Evolutionary conservation across 2,888 invertebrate species (phyloP).

Genomic region (Sarcophaga carnaria): DNA sequence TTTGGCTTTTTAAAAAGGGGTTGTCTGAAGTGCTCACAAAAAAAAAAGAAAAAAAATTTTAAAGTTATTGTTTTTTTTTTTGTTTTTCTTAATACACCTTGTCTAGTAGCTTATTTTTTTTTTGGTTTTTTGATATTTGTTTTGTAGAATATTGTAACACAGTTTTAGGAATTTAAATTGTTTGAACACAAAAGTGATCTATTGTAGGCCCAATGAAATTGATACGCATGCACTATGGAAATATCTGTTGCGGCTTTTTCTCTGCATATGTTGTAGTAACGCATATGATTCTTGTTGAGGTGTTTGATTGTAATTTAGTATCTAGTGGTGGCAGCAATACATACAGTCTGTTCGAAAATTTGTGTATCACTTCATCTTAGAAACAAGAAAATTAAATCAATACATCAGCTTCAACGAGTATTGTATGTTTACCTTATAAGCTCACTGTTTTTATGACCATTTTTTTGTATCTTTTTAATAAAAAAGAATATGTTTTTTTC

Average conservation of each 20-base stretch:
- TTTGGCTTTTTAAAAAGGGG: background rate
- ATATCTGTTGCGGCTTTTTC: background rate
- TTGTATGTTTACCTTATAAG: too few relatives aligned
- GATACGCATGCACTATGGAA: background rate
- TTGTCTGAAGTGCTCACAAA: conserved; percentile 4
- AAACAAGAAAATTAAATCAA: too few relatives aligned
- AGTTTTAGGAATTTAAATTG: conserved; percentile 33
- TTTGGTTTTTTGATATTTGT: background rate
- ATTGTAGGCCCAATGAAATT: conserved; percentile 58
- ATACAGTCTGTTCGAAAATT: too few relatives aligned
- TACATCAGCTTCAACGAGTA: too few relatives aligned
- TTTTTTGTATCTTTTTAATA: background rate
- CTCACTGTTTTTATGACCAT: too few relatives aligned
- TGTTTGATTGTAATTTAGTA: background rate
- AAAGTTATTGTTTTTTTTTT: background rate
- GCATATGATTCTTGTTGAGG: background rate
- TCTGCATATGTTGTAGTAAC: background rate
- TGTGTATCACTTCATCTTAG: too few relatives aligned
- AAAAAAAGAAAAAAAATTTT: background rate
- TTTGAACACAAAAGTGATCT: background rate
- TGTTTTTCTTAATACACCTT: conserved; percentile 9
- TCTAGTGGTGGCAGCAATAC: background rate
- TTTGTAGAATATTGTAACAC: background rate
- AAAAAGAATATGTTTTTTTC: background rate
- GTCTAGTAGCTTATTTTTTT: conserved; percentile 23